Conservation (phyloP, 2,797 vertebrate species). For the Spea hammondii region DNA sequence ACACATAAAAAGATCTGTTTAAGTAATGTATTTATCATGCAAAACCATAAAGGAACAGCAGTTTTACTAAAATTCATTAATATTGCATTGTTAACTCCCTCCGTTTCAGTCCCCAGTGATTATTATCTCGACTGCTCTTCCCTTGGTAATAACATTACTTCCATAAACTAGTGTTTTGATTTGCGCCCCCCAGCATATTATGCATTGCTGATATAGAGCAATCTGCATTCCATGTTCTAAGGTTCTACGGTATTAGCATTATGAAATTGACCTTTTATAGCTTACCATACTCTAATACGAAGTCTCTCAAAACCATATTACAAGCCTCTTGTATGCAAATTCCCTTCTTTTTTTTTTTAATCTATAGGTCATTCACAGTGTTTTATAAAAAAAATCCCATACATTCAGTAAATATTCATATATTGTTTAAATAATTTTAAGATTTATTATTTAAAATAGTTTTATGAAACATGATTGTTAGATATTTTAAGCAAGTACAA, state of each 20-base stretch:
- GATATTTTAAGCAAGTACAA: too few relatives aligned
- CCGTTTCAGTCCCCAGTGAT: constrained; percentile 4
- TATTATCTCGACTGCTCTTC: neutral
- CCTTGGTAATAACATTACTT: constrained; percentile 10
- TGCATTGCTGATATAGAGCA: constrained; percentile 38
- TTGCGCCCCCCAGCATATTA: constrained; percentile 38
- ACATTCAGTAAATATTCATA: neutral
- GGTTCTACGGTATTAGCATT: constrained; percentile 42
- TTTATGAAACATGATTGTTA: too few relatives aligned
- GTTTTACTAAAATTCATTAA: neutral
- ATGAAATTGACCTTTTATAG: constrained; percentile 46
- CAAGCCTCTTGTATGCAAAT: constrained; percentile 47
- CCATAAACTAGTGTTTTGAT: constrained; percentile 19
- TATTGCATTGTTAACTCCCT: neutral
- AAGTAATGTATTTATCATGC: neutral
- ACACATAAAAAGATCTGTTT: neutral
- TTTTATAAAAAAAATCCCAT: neutral
- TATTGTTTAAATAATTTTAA: too few relatives aligned
- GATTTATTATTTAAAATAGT: too few relatives aligned
- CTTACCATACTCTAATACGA: constrained; percentile 38
- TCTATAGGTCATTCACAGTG: constrained; percentile 38
- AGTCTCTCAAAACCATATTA: constrained; percentile 44
- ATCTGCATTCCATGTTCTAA: constrained; percentile 30
- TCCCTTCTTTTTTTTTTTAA: constrained; percentile 23
- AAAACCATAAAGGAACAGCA: neutral